Evolutionary conservation across 2,113 vertebrate species (phyloP).

Genomic region (Brachirus orientalis): DNA sequence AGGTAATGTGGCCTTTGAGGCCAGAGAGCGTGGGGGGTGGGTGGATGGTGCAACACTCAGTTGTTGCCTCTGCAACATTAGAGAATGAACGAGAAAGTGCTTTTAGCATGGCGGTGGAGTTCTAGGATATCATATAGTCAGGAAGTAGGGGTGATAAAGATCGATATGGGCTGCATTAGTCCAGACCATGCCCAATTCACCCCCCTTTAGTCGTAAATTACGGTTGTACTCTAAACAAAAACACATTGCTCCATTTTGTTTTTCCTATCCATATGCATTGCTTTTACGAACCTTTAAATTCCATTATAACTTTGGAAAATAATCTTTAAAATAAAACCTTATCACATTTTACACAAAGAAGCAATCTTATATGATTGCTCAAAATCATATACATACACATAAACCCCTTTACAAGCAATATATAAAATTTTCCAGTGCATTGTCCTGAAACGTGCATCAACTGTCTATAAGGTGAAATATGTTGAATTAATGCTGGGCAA

Average conservation of each 20-base stretch:
- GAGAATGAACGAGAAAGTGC: slow-evolving; percentile 45
- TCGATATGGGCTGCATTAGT: slow-evolving; percentile 75
- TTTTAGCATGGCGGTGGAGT: slow-evolving; percentile 66
- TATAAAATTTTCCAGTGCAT: not conserved
- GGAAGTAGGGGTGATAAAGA: slow-evolving; percentile 76
- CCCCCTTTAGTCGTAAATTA: slow-evolving; percentile 52
- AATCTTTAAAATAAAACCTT: not conserved
- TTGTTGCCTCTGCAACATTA: slow-evolving; percentile 23
- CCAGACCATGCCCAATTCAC: slow-evolving; percentile 50
- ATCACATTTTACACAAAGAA: not conserved
- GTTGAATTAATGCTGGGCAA: slow-evolving; percentile 8
- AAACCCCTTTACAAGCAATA: no score
- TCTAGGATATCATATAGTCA: slow-evolving; percentile 71
- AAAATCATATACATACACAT: no score
- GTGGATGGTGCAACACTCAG: not conserved
- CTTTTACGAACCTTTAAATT: not conserved
- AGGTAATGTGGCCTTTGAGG: slow-evolving; percentile 48
- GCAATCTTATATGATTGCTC: not conserved
- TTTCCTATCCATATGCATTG: not conserved
- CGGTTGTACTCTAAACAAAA: slow-evolving; percentile 32
- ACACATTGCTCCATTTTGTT: not conserved
- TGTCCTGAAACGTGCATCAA: slow-evolving; percentile 42
- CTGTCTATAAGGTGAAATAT: slow-evolving; percentile 41
- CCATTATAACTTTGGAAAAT: no score
- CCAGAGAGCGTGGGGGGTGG: not conserved